Base-by-base conservation (phyloP, 2,113 vertebrate species). In the Zosterops japonicus region DNA sequence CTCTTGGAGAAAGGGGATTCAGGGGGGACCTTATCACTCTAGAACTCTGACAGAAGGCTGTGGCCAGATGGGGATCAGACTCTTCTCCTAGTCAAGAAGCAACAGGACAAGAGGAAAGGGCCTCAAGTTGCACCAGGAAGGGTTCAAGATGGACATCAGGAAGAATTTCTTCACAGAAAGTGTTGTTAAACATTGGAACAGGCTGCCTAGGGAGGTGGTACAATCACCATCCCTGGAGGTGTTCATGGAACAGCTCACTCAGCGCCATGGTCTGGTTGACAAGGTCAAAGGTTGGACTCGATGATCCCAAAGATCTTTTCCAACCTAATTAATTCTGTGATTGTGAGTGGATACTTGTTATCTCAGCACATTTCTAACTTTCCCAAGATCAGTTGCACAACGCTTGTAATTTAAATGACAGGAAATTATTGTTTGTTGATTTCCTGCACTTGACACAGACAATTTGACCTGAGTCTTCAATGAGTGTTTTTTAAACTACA, bases 131-230 rank as follows among this genome's bases (percentile, higher is more conserved):
- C 5, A 7, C 23, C 28, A 89, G 60, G 15, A 6, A 12, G 8
- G 12, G 23, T 60, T 82, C 36, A 59, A 22, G 8, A 1, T 14
- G 52, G 33, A 74, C 23, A 24, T 50, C 7, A 44, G 52, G 33
- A 74, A 27, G 36, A 74, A 44, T 59, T 59, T 74, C 36, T 67
- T 46, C 28, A n/a, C 16, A 41, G 28, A 29, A 89, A 14, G 13
- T 2, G 11, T n/a, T 57, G 16, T 39, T 60, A n/a, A 29, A 68
- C 39, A 22, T 7, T 41, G 39, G 13, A 41, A 31, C 0, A 0
- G 16, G 28, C 53, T 75, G 29, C 39, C n/a, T 53, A 41, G 53
- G 39, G 39, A 68, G 8, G n/a, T n/a, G 53, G 8, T n/a, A 18
- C 21, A 44, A 2, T 24, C 60, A 36, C 33, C 44, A 24, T 29